Evolutionary conservation across 2,888 invertebrate genomes (phyloP).

Genomic region (Trimorus sp.): DNA sequence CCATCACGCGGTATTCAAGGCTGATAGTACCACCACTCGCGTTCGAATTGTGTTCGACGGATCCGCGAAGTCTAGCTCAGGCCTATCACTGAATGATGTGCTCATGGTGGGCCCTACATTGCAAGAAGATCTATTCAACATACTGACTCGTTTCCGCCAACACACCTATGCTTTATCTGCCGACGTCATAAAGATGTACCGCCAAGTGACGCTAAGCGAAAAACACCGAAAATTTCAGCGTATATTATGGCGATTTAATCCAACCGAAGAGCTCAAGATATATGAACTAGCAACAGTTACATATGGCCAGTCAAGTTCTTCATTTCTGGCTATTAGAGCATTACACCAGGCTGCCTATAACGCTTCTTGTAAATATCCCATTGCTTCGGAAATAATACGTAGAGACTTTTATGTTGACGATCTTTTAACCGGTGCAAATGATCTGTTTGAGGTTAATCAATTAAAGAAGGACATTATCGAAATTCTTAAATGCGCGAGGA

Average conservation of each 20-base stretch:
- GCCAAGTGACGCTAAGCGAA: conserved; percentile 57
- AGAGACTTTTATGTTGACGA: conserved; percentile 31
- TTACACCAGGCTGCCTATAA: conserved; percentile 50
- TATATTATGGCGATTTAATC: conserved; percentile 71
- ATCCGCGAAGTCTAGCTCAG: conserved; percentile 44
- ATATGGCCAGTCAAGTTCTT: conserved; percentile 69
- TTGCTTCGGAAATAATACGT: conserved; percentile 34
- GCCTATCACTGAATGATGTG: conserved; percentile 33
- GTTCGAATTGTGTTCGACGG: conserved; percentile 37
- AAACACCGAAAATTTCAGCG: conserved; percentile 68
- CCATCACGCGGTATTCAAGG: conserved; percentile 38
- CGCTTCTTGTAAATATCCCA: conserved; percentile 34
- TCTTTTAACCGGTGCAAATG: conserved; percentile 10
- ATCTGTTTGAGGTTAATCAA: conserved; percentile 1
- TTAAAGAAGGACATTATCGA: conserved; percentile 14
- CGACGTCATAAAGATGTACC: conserved; percentile 74
- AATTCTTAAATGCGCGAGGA: conserved; percentile 1
- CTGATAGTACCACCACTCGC: conserved; percentile 48
- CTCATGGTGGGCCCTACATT: conserved; percentile 11
- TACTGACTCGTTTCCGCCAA: conserved; percentile 68
- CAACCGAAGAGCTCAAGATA: conserved; percentile 30
- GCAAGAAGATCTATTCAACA: conserved; percentile 35
- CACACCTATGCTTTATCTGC: conserved; percentile 69
- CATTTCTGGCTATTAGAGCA: conserved; percentile 63
- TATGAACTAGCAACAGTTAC: conserved; percentile 67